Conservation (phyloP, 2,113 vertebrate species). For the Rhabdornis inornatus region DNA sequence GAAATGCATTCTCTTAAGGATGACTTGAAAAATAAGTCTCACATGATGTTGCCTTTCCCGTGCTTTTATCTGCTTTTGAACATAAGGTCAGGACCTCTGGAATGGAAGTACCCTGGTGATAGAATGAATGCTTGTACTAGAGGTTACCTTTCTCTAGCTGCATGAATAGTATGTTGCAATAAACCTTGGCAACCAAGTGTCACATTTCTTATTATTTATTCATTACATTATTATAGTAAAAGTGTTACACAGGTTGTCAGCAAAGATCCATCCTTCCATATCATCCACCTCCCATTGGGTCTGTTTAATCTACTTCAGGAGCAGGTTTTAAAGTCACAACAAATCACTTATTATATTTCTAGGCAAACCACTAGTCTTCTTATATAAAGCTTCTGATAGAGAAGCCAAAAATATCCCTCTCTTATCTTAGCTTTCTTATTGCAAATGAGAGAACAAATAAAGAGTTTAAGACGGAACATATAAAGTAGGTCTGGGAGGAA, state of each 20-base stretch:
- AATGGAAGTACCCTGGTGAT: not conserved
- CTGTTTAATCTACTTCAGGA: not conserved
- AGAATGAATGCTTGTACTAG: not conserved
- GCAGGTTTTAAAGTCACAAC: not conserved
- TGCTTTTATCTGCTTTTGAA: not conserved
- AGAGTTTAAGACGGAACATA: not conserved
- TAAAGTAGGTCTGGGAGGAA: not conserved
- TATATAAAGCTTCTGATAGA: not conserved
- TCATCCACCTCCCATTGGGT: not conserved
- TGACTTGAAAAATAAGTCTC: not conserved
- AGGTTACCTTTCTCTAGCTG: not conserved
- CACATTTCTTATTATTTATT: conserved; percentile 37
- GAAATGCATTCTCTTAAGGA: not conserved
- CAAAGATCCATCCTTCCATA: not conserved
- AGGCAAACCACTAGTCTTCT: not conserved
- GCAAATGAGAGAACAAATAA: not conserved
- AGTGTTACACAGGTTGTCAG: not conserved
- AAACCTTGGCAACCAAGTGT: not conserved
- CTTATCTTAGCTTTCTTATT: not conserved
- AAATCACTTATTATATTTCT: not conserved
- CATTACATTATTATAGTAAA: conserved; percentile 1
- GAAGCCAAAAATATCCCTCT: not conserved
- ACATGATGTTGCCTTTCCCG: not conserved
- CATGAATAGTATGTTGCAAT: not conserved
- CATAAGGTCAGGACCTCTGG: not conserved